Conservation (phyloP, 2,797 vertebrate genomes). For the Channa striata region DNA sequence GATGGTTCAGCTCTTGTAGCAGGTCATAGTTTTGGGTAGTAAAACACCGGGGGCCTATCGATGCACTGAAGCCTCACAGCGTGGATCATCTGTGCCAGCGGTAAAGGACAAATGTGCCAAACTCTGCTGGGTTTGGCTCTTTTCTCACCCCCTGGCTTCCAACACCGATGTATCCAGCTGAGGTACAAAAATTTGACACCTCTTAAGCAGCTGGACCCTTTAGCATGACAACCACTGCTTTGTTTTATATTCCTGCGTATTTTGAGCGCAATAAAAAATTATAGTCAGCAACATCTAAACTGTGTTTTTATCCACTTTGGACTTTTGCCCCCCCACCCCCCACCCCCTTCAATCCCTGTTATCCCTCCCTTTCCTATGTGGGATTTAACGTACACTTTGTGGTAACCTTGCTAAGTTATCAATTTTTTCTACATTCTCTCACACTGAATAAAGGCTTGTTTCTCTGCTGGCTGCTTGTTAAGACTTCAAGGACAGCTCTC, state of each 20-base stretch:
- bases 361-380: conserved; percentile 86
- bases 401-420: conserved; percentile 88
- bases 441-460: conserved; percentile 87
- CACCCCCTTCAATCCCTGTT: conserved; percentile 74
- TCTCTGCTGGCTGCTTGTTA: conserved; percentile 81
- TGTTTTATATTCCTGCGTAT: conserved; percentile 84
- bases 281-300: conserved; percentile 89
- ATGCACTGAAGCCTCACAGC: conserved; percentile 75
- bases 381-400: conserved; percentile 86
- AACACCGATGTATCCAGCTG: conserved; percentile 85
- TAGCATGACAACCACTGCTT: conserved; percentile 87
- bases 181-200: conserved; percentile 92
- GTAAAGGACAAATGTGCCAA: conserved; percentile 86
- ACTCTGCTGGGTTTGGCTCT: conserved; percentile 85
- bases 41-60: conserved; percentile 73
- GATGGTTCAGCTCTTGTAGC: conserved; percentile 58
- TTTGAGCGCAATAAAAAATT: conserved; percentile 88
- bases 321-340: conserved; percentile 80
- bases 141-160: conserved; percentile 79
- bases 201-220: conserved; percentile 86
- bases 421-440: conserved; percentile 84
- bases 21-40: conserved; percentile 70
- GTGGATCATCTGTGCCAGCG: conserved; percentile 75
- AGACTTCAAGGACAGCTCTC: conserved; percentile 84
- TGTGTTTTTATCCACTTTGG: conserved; percentile 84